Evolutionary conservation across 2,797 vertebrate genomes (phyloP).

Genomic region (Jordanella pulchra): DNA sequence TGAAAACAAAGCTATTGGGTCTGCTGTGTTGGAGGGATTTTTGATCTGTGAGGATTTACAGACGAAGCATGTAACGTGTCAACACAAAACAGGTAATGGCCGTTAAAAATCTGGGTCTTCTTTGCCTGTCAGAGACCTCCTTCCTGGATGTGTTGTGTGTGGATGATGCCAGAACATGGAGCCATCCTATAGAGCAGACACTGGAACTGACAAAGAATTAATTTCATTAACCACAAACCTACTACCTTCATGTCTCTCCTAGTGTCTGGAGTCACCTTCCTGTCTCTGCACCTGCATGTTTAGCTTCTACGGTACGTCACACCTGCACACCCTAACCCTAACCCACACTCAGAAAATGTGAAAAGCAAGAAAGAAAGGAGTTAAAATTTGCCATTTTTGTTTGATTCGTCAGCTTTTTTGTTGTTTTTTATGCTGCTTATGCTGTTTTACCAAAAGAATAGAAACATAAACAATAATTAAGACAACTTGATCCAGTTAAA

Average conservation of each 20-base stretch:
- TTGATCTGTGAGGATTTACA: constrained; percentile 21
- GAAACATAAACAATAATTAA: too few species aligned
- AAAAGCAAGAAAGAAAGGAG: background rate
- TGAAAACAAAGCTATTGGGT: background rate
- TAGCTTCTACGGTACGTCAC: background rate
- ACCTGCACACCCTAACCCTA: too few species aligned
- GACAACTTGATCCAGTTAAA: too few species aligned
- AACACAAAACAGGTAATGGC: constrained; percentile 62
- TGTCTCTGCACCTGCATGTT: background rate
- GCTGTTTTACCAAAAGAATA: too few species aligned
- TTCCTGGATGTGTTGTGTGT: constrained; percentile 17
- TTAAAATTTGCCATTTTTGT: background rate
- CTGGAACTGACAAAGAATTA: constrained; percentile 36
- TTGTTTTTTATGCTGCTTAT: background rate
- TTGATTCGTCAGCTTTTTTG: too few species aligned
- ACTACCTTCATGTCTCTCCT: constrained; percentile 13
- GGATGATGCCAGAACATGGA: constrained; percentile 11
- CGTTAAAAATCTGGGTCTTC: constrained; percentile 66
- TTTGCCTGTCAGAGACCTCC: constrained; percentile 61
- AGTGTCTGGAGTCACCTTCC: constrained; percentile 20
- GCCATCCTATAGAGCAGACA: constrained; percentile 22
- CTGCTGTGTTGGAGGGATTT: constrained; percentile 13
- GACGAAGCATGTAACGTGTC: constrained; percentile 49
- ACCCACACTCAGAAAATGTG: background rate
- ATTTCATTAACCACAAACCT: constrained; percentile 35